Evolutionary conservation across 2,888 invertebrate genomes (phyloP).

Genomic region (Pachycephus smyrnensis): DNA sequence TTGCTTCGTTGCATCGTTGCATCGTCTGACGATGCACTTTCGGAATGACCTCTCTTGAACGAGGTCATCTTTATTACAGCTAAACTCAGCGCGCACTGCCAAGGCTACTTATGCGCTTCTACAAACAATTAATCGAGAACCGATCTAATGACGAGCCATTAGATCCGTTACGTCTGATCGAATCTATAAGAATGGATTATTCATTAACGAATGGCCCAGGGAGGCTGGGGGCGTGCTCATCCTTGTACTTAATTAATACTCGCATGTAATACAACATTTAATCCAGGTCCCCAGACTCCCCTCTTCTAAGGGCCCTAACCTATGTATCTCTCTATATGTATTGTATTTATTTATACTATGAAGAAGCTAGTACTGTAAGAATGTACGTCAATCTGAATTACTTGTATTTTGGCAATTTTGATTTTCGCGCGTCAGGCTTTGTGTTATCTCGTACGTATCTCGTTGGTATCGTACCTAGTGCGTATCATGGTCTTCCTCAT

Average conservation of each 20-base stretch:
- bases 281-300: slow-evolving; percentile 38
- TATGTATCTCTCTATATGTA: slow-evolving; percentile 48
- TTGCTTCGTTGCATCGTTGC: not conserved
- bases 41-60: not conserved
- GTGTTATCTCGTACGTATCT: not conserved
- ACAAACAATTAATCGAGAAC: slow-evolving; percentile 14
- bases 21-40: not conserved
- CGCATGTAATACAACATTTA: slow-evolving; percentile 16
- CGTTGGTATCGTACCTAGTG: not conserved
- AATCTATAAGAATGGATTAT: not conserved
- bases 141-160: not conserved
- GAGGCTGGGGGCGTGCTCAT: slow-evolving; percentile 36
- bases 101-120: slow-evolving; percentile 43
- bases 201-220: slow-evolving; percentile 20
- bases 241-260: slow-evolving; percentile 36
- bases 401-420: not conserved
- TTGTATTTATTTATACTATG: slow-evolving; percentile 58
- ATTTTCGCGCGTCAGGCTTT: not conserved
- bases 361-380: slow-evolving; percentile 37
- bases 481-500: not conserved
- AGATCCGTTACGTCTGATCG: not conserved
- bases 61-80: not conserved
- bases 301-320: slow-evolving; percentile 10
- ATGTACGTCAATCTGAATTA: slow-evolving; percentile 51
- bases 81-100: slow-evolving; percentile 55